These are phyloP conservation scores for Lingula anatina DNA, from an alignment of 2,888 invertebrate genomes.

Conservation along the genomic window DNA sequence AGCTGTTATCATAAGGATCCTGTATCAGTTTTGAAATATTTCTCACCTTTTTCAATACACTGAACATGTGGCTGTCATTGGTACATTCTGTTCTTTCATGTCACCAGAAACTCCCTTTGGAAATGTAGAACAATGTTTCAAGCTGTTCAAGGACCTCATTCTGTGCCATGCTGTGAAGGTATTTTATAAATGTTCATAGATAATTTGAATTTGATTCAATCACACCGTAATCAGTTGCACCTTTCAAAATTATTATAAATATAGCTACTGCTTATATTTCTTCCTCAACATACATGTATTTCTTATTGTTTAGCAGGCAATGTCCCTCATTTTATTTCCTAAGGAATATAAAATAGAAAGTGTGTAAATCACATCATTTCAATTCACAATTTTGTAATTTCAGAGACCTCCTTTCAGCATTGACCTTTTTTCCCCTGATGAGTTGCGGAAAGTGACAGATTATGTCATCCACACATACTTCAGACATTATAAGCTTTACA, in stretches of 20 bases:
- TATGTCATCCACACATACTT: slow-evolving; percentile 51
- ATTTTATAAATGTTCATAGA: too few relatives aligned
- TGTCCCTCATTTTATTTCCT: background rate
- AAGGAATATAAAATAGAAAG: background rate
- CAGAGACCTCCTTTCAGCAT: slow-evolving; percentile 52
- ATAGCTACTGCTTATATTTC: background rate
- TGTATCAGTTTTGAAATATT: too few relatives aligned
- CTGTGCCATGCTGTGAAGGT: slow-evolving; percentile 52
- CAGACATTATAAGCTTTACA: slow-evolving; percentile 53
- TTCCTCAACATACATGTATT: too few relatives aligned
- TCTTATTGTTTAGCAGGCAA: too few relatives aligned
- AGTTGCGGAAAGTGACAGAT: slow-evolving; percentile 43
- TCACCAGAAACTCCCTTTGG: slow-evolving; percentile 52
- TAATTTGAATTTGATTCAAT: too few relatives aligned
- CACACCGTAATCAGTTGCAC: too few relatives aligned
- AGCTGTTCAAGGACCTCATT: slow-evolving; percentile 47
- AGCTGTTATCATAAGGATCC: too few relatives aligned
- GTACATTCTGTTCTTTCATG: slow-evolving; percentile 1
- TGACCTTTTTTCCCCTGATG: slow-evolving; percentile 45
- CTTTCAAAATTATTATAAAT: too few relatives aligned
- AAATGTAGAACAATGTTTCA: slow-evolving; percentile 48
- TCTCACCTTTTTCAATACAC: too few relatives aligned
- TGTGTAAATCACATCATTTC: too few relatives aligned
- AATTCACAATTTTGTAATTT: slow-evolving; percentile 6
- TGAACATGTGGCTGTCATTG: too few relatives aligned